A percentile compares a stretch with the other conserved stretches of the same genome.
Evolutionary conservation across 2,113 vertebrate genomes (phyloP).

Genomic region (Xiphias gladius): DNA sequence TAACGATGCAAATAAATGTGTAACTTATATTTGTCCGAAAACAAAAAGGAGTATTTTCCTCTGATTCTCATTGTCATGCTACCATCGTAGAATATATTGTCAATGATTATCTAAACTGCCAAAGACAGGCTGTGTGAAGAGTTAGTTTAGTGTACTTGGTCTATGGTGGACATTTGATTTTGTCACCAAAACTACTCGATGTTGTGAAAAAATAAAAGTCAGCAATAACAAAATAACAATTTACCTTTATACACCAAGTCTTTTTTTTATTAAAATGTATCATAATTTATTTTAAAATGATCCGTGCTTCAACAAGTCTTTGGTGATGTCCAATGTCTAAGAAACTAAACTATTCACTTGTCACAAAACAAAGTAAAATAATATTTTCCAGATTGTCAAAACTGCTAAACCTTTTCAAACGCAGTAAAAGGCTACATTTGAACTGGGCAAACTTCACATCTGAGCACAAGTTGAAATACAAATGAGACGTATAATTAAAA

Average conservation of each 20-base stretch:
- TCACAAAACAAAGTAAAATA: conserved; percentile 57
- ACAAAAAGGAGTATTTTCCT: background rate
- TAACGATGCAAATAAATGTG: conserved; percentile 16
- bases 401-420: conserved; percentile 53
- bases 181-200: background rate
- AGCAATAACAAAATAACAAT: background rate
- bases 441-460: conserved; percentile 66
- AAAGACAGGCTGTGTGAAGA: no score
- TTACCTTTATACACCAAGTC: conserved; percentile 22
- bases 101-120: background rate
- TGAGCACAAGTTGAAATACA: conserved; percentile 45
- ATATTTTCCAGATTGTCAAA: conserved; percentile 55
- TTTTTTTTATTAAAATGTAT: conserved; percentile 25
- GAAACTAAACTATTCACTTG: conserved; percentile 43
- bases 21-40: background rate
- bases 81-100: background rate
- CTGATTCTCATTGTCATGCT: background rate
- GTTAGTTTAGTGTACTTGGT: conserved; percentile 9
- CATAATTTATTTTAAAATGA: conserved; percentile 8
- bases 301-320: conserved; percentile 25
- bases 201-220: conserved; percentile 4
- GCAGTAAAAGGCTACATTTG: conserved; percentile 48
- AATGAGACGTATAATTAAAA: conserved; percentile 63
- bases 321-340: background rate
- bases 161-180: conserved; percentile 6